Conservation (phyloP, 2,113 vertebrate genomes). For the Podilymbus podiceps region DNA sequence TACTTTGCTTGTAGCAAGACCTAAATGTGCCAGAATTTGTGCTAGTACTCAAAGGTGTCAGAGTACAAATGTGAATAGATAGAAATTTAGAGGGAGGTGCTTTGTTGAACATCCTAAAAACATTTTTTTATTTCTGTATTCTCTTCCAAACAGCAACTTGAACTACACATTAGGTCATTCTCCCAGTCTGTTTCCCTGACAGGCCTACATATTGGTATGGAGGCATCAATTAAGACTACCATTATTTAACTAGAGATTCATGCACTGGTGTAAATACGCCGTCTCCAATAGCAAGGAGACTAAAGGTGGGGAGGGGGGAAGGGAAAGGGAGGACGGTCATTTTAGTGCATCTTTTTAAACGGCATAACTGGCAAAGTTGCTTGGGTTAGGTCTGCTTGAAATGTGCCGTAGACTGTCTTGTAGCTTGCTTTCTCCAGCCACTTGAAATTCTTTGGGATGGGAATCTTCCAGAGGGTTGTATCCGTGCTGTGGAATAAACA, state of each 20-base stretch:
- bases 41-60: not conserved
- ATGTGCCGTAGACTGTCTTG: not conserved
- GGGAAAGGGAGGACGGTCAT: not conserved
- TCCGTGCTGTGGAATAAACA: constrained; percentile 29
- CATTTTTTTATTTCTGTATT: not conserved
- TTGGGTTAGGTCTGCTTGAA: not conserved
- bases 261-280: not conserved
- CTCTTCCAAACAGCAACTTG: not conserved
- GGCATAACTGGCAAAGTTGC: not conserved
- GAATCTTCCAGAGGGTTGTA: constrained; percentile 39
- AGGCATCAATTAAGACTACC: not conserved
- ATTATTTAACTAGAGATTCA: not conserved
- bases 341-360: not conserved
- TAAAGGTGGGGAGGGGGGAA: not conserved
- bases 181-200: not conserved
- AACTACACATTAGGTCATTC: not conserved
- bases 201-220: not conserved
- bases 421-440: not conserved
- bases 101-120: not conserved
- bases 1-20: not conserved
- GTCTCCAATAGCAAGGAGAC: not conserved
- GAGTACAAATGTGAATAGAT: not conserved
- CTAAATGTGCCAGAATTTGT: not conserved
- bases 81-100: not conserved
- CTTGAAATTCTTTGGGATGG: constrained; percentile 10